phyloP scores from a whole-genome alignment of 2,113 vertebrate genomes.

The Promerops cafer region DNA sequence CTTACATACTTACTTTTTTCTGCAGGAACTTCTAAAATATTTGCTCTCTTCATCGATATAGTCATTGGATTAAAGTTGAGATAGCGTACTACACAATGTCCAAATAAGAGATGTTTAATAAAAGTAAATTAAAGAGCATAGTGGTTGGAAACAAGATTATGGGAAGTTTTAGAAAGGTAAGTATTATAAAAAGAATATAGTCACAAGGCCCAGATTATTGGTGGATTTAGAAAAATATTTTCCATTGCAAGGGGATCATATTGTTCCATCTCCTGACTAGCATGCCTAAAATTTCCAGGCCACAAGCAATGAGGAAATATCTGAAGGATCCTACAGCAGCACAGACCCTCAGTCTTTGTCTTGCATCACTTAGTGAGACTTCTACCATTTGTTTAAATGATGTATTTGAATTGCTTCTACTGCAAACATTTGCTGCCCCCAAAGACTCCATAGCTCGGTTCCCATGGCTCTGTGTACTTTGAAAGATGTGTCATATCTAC shows the following conservation, averaged over 20 bases:
- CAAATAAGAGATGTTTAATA: background rate
- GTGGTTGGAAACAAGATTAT: background rate
- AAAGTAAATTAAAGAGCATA: background rate
- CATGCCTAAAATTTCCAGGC: background rate
- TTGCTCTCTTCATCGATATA: background rate
- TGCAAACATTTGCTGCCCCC: background rate
- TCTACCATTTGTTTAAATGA: background rate
- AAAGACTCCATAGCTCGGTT: background rate
- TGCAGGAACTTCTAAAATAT: background rate
- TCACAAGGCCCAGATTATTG: background rate
- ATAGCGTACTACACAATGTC: background rate
- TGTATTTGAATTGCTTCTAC: background rate
- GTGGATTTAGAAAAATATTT: background rate
- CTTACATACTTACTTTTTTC: background rate
- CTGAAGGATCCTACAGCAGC: background rate
- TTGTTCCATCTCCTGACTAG: background rate
- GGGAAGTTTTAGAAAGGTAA: background rate
- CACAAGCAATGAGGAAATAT: background rate
- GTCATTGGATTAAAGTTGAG: background rate
- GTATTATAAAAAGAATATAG: background rate
- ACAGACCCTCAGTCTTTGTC: background rate
- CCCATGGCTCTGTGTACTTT: background rate
- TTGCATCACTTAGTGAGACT: background rate
- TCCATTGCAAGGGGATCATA: background rate
- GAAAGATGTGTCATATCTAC: background rate